Conservation (phyloP, 2,113 vertebrate species). For the Pelodiscus sinensis region DNA sequence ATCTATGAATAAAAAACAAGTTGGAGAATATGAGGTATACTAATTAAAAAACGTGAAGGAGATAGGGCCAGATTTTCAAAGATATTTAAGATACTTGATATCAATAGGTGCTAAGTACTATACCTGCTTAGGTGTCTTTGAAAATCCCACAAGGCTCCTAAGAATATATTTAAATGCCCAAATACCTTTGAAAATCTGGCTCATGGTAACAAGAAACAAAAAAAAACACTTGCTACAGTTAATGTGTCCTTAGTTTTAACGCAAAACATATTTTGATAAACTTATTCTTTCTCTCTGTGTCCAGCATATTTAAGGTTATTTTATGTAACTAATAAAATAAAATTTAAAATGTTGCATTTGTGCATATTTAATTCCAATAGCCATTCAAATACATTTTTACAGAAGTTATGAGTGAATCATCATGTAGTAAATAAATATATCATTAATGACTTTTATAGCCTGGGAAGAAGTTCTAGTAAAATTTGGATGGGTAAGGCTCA, state of each 20-base stretch:
- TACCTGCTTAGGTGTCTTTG: not conserved
- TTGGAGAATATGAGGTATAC: not conserved
- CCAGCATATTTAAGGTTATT: not conserved
- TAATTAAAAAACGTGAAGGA: not conserved
- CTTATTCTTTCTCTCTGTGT: not conserved
- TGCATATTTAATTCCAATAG: constrained; percentile 7
- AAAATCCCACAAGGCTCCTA: not conserved
- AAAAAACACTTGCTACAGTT: not conserved
- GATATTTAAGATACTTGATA: not conserved
- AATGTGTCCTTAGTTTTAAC: not conserved
- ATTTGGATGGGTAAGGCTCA: too few relatives aligned
- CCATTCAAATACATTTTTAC: not conserved
- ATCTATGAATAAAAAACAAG: not conserved
- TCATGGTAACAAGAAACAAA: not conserved
- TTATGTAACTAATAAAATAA: not conserved
- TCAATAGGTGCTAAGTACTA: not conserved
- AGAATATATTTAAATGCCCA: not conserved
- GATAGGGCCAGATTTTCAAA: not conserved
- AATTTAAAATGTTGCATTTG: not conserved
- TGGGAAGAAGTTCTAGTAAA: too few relatives aligned
- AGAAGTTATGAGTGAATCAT: not conserved
- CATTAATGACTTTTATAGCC: not conserved
- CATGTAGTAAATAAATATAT: not conserved
- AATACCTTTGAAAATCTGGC: not conserved
- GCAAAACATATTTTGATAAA: not conserved